A percentile compares a stretch with the other conserved stretches of the same genome.
These are phyloP conservation scores for Acropternis orthonyx DNA, from an alignment of 2,797 vertebrate genomes.

Conservation along the genomic window DNA sequence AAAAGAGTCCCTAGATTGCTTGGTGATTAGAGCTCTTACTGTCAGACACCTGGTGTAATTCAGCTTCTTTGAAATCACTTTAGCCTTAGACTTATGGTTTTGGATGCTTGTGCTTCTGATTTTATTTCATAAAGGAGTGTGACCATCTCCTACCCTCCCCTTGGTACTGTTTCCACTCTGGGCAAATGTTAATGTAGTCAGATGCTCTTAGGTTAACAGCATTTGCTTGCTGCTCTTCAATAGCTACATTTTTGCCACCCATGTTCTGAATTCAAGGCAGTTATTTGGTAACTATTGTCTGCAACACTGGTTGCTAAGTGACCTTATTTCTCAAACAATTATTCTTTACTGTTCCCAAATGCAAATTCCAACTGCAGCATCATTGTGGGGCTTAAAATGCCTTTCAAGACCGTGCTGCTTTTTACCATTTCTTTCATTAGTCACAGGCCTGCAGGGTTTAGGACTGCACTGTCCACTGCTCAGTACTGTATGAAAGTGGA, in stretches of 20 bases:
- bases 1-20: neutral
- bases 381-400: rapidly evolving
- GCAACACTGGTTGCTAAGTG: neutral
- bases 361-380: neutral
- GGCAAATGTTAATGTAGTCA: neutral
- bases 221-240: neutral
- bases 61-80: neutral
- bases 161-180: neutral
- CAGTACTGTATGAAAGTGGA: rapidly evolving
- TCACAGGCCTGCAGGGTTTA: neutral
- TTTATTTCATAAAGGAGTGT: neutral
- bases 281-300: neutral
- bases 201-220: neutral
- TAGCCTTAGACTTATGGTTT: neutral
- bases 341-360: neutral
- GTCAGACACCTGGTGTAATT: neutral
- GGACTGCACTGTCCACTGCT: neutral
- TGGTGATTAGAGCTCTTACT: neutral
- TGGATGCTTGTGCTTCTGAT: neutral
- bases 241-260: neutral
- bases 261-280: neutral
- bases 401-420: rapidly evolving
- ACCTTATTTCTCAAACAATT: neutral
- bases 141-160: neutral
- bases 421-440: neutral